Conservation (phyloP, 2,113 vertebrate genomes). For the Perccottus glenii region DNA sequence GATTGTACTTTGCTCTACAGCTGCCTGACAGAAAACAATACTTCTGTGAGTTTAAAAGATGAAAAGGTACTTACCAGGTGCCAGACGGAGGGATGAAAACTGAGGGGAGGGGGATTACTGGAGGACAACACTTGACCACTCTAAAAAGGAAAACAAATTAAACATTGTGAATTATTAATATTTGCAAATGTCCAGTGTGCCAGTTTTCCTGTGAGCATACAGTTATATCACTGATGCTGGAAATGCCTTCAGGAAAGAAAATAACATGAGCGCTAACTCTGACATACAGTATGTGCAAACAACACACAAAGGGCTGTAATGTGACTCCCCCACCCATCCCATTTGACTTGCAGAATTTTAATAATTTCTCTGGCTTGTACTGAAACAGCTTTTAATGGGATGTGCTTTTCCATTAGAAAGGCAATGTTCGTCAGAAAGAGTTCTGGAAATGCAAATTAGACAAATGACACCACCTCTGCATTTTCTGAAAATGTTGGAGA, state of each 20-base stretch:
- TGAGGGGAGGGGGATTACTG: constrained; percentile 54
- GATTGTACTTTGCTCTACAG: neutral
- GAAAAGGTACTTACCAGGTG: constrained; percentile 62
- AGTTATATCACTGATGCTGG: constrained; percentile 35
- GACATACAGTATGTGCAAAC: neutral
- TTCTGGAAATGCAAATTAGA: constrained; percentile 42
- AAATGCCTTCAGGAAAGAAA: constrained; percentile 38
- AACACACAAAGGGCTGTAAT: constrained; percentile 30
- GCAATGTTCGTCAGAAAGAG: constrained; percentile 23
- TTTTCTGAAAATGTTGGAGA: constrained; percentile 18
- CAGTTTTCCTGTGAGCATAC: constrained; percentile 31
- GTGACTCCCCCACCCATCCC: constrained; percentile 18
- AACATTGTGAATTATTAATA: constrained; percentile 17
- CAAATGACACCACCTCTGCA: constrained; percentile 31
- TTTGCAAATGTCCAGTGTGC: constrained; percentile 19
- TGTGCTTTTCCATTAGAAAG: constrained; percentile 39
- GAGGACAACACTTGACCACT: constrained; percentile 61
- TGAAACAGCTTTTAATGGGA: constrained; percentile 61
- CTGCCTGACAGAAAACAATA: neutral
- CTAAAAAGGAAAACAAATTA: constrained; percentile 32
- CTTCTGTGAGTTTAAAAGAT: constrained; percentile 17
- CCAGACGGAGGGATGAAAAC: constrained; percentile 47
- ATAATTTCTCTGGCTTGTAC: constrained; percentile 55
- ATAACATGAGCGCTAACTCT: constrained; percentile 22
- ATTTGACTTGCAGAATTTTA: constrained; percentile 48